These are phyloP conservation scores for Hydrotaea cyrtoneurina DNA, from an alignment of 2,888 invertebrate species.

Conservation along the genomic window DNA sequence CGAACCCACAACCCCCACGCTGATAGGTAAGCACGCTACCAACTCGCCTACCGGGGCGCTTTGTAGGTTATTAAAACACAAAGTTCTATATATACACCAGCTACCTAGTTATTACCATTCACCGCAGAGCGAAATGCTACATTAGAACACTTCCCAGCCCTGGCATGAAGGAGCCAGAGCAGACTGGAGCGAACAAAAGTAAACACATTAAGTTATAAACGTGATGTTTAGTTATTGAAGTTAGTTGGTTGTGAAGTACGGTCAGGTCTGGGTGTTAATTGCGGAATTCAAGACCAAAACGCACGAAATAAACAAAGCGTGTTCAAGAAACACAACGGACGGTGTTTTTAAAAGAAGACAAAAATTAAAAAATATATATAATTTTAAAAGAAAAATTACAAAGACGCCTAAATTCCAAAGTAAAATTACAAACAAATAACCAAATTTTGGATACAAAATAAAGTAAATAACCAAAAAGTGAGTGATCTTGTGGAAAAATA, in stretches of 20 bases:
- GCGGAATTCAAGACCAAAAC: constrained; percentile 54
- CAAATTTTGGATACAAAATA: not conserved
- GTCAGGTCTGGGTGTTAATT: constrained; percentile 58
- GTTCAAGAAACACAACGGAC: not conserved
- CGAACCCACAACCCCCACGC: too few relatives aligned
- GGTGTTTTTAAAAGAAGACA: not conserved
- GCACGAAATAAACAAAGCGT: constrained; percentile 1
- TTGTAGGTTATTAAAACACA: too few relatives aligned
- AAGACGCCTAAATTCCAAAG: not conserved
- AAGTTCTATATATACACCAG: too few relatives aligned
- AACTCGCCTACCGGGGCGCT: too few relatives aligned
- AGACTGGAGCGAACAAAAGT: not conserved
- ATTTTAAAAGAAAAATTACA: not conserved
- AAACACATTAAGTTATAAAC: constrained; percentile 50
- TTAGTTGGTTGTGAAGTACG: constrained; percentile 68
- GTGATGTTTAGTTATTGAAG: constrained; percentile 15
- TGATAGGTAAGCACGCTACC: too few relatives aligned
- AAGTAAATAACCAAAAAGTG: not conserved
- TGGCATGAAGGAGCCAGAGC: not conserved
- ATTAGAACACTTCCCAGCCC: constrained; percentile 10
- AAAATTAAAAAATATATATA: not conserved
- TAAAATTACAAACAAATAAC: not conserved
- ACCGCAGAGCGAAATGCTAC: too few relatives aligned
- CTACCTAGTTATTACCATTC: too few relatives aligned
- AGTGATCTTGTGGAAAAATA: not conserved